Conservation (phyloP, 2,888 invertebrate species). For the Osedax frankpressi region DNA sequence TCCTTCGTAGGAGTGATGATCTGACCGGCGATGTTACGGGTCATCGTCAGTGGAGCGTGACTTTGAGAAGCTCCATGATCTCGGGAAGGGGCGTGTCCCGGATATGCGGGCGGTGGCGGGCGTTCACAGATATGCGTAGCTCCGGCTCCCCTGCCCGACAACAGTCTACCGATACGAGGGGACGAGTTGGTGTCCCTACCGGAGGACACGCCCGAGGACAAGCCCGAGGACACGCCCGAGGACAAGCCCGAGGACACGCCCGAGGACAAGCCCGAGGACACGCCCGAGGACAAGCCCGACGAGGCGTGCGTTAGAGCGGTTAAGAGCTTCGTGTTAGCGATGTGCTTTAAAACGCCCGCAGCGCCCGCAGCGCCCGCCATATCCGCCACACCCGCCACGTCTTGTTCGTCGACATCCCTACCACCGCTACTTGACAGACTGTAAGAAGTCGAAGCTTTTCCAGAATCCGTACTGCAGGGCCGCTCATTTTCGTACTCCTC, state of each 20-base stretch:
- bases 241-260: neutral
- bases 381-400: neutral
- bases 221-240: neutral
- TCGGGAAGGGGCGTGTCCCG: neutral
- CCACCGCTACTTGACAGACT: neutral
- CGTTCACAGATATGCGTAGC: too few relatives aligned
- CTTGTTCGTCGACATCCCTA: neutral
- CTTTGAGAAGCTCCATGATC: neutral
- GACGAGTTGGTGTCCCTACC: neutral
- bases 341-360: neutral
- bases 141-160: neutral
- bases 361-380: neutral
- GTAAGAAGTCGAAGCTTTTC: neutral
- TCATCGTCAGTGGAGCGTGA: slow-evolving; percentile 1
- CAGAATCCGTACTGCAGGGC: neutral
- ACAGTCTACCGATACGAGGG: neutral
- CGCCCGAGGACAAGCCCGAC: neutral
- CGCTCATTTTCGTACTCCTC: too few relatives aligned
- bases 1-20: slow-evolving; percentile 6
- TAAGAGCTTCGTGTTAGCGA: neutral
- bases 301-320: neutral
- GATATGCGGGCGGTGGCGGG: neutral
- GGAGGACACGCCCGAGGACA: neutral
- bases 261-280: neutral
- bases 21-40: slow-evolving; percentile 6